These are phyloP conservation scores for Athalia cordata DNA, from an alignment of 2,888 invertebrate genomes.

Conservation along the genomic window DNA sequence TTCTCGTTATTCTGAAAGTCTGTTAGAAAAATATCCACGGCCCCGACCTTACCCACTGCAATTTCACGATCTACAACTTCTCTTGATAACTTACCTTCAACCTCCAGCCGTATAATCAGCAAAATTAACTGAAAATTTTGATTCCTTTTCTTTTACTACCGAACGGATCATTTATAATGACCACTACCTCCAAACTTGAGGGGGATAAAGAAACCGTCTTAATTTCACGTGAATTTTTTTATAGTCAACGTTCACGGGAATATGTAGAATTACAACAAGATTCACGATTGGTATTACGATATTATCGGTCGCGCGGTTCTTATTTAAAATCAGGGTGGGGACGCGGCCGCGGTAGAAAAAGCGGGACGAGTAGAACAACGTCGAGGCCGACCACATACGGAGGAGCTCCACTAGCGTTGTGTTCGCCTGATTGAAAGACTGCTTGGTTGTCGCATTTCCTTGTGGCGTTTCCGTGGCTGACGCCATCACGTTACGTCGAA, in stretches of 20 bases:
- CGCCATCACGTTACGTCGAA: slow-evolving; percentile 4
- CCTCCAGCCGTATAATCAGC: neutral
- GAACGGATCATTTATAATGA: too few relatives aligned
- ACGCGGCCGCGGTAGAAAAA: slow-evolving; percentile 38
- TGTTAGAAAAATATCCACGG: slow-evolving; percentile 65
- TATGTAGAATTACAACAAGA: too few relatives aligned
- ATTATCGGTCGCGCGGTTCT: too few relatives aligned
- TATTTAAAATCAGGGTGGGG: slow-evolving; percentile 43
- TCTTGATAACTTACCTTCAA: neutral
- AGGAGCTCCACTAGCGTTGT: slow-evolving; percentile 38
- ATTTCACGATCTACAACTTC: neutral
- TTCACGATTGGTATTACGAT: too few relatives aligned
- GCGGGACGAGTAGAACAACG: slow-evolving; percentile 36
- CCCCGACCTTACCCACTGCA: slow-evolving; percentile 62
- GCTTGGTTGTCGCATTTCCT: slow-evolving; percentile 47
- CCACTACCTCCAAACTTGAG: too few relatives aligned
- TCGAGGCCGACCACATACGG: slow-evolving; percentile 30
- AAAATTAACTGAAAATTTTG: too few relatives aligned
- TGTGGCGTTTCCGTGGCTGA: slow-evolving; percentile 36
- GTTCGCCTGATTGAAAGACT: slow-evolving; percentile 44
- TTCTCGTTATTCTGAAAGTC: slow-evolving; percentile 59
- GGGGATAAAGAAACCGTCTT: too few relatives aligned
- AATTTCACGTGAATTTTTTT: too few relatives aligned
- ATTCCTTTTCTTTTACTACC: too few relatives aligned
- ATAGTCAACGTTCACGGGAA: too few relatives aligned